Evolutionary conservation across 1,140 invertebrate species (phyloP).

Genomic region (Neocloeon triangulifer): DNA sequence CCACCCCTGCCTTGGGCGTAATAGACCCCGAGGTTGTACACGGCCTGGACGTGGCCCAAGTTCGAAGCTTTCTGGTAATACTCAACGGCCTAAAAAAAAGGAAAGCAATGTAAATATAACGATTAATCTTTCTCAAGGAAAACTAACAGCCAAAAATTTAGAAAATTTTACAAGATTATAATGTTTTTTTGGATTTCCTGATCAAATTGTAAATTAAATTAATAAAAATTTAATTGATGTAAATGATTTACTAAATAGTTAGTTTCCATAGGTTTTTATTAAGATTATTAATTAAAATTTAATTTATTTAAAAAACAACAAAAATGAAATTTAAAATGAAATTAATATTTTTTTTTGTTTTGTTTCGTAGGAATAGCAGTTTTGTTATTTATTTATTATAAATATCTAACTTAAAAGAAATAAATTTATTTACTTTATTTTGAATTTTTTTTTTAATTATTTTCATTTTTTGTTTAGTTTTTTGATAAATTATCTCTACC

Average conservation of each 20-base stretch:
- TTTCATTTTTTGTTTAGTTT: too few relatives aligned
- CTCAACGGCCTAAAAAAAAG: constrained; percentile 26
- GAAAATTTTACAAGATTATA: constrained; percentile 1
- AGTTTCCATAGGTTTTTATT: too few relatives aligned
- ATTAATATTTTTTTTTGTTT: too few relatives aligned
- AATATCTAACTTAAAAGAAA: not conserved
- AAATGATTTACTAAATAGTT: too few relatives aligned
- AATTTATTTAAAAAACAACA: too few relatives aligned
- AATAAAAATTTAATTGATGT: too few relatives aligned
- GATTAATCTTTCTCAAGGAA: not conserved
- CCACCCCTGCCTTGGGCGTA: constrained; percentile 34
- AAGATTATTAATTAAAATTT: too few relatives aligned
- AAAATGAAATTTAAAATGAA: constrained; percentile 2
- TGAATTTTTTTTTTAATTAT: too few relatives aligned
- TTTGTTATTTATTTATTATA: not conserved
- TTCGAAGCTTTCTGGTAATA: constrained; percentile 28
- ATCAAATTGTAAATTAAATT: too few relatives aligned
- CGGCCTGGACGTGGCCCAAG: constrained; percentile 28
- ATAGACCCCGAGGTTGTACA: constrained; percentile 37
- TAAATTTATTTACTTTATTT: constrained; percentile 2
- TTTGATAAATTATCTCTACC: too few relatives aligned
- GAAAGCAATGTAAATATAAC: not conserved
- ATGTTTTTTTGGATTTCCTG: too few relatives aligned
- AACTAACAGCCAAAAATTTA: constrained; percentile 3
- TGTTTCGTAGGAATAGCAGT: too few relatives aligned